phyloP scores from a whole-genome alignment of 2,113 vertebrate species.

The Ammodytes dubius region DNA sequence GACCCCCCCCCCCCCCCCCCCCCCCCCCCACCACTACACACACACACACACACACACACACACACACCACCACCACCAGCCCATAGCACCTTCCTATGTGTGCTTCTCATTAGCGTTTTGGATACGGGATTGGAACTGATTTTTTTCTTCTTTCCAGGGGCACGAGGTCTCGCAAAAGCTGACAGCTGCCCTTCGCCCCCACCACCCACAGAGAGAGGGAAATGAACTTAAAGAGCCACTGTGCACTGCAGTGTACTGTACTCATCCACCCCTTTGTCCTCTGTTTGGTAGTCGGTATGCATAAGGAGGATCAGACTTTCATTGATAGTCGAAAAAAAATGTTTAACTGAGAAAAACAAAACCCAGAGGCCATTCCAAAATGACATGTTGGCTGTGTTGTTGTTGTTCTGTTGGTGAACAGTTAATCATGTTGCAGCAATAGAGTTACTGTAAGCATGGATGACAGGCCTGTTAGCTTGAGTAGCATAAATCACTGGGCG shows the following conservation, averaged over 20 bases:
- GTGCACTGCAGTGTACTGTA: slow-evolving; percentile 47
- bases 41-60: too few relatives aligned
- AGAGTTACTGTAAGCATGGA: too few relatives aligned
- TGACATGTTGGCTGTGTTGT: background rate
- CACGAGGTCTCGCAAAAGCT: slow-evolving; percentile 54
- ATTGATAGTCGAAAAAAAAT: background rate
- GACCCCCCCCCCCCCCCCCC: slow-evolving; percentile 12
- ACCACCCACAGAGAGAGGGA: slow-evolving; percentile 51
- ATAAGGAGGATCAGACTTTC: background rate
- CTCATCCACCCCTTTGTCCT: slow-evolving; percentile 49
- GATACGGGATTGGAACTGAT: slow-evolving; percentile 63
- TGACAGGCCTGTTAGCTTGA: too few relatives aligned
- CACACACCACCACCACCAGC: slow-evolving; percentile 12
- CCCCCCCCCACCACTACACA: too few relatives aligned
- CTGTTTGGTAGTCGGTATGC: background rate
- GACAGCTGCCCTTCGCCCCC: slow-evolving; percentile 65
- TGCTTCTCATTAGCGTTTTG: slow-evolving; percentile 73
- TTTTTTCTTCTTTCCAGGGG: slow-evolving; percentile 70
- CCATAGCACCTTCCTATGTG: slow-evolving; percentile 39
- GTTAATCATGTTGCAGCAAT: too few relatives aligned
- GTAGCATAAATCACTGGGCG: too few relatives aligned
- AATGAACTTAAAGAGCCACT: slow-evolving; percentile 47
- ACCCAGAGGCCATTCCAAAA: background rate
- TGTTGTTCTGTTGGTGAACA: background rate
- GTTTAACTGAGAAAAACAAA: background rate